Percentiles rank a stretch among this genome's conserved stretches.
phyloP scores from a whole-genome alignment of 1,140 invertebrate species.

The Apis cerana region DNA sequence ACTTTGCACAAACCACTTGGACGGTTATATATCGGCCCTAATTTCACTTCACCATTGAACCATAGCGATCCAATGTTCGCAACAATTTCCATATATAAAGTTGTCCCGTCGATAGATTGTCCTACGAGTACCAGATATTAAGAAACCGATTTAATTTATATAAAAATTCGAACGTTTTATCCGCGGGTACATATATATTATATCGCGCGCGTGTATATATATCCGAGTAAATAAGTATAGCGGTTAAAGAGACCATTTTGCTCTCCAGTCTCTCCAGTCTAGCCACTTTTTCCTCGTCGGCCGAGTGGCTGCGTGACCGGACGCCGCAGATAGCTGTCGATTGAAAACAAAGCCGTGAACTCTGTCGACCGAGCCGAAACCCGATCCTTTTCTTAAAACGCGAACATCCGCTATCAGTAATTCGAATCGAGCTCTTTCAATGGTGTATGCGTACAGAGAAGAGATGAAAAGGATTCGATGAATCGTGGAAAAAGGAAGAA shows the following conservation, averaged over 20 bases:
- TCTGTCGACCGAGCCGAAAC: conserved; percentile 49
- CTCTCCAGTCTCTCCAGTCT: conserved; percentile 34
- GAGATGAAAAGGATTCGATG: conserved; percentile 12
- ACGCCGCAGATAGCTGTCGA: conserved; percentile 52
- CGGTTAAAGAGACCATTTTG: conserved; percentile 3
- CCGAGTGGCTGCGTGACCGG: conserved; percentile 70
- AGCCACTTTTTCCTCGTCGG: conserved; percentile 41
- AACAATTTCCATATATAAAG: not conserved
- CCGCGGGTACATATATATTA: no score
- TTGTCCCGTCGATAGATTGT: no score
- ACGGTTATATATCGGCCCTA: conserved; percentile 64
- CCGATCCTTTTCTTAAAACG: conserved; percentile 44
- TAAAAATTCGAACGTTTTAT: not conserved
- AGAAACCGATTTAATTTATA: no score
- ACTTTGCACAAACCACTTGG: conserved; percentile 45
- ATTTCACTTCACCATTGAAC: conserved; percentile 55
- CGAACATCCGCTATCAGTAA: conserved; percentile 35
- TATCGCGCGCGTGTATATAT: no score
- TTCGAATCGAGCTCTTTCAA: conserved; percentile 9
- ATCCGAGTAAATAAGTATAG: conserved; percentile 4
- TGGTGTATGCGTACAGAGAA: not conserved
- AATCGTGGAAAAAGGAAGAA: not conserved
- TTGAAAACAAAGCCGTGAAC: conserved; percentile 54
- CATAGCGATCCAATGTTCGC: conserved; percentile 8
- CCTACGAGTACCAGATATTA: no score